Evolutionary conservation across 2,113 vertebrate species (phyloP).

Genomic region (Illadopsis cleaveri): DNA sequence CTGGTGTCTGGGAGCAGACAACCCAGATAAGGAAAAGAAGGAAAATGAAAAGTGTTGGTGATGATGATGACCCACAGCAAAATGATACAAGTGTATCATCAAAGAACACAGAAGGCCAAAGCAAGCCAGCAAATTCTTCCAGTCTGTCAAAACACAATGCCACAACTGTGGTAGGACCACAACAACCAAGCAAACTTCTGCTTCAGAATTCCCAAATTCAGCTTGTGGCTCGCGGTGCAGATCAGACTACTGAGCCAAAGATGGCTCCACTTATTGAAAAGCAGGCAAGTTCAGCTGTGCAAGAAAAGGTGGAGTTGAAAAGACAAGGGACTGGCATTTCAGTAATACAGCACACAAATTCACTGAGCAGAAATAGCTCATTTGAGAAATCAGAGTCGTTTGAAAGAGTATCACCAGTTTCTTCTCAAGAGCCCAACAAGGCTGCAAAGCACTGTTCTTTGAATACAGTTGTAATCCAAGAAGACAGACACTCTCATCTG

Average conservation of each 20-base stretch:
- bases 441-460: conserved; percentile 66
- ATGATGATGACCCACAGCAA: conserved; percentile 92
- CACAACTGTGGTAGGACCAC: conserved; percentile 55
- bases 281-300: conserved; percentile 67
- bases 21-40: conserved; percentile 91
- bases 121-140: conserved; percentile 49
- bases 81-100: conserved; percentile 78
- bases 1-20: conserved; percentile 86
- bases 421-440: conserved; percentile 76
- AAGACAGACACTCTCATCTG: conserved; percentile 58
- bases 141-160: conserved; percentile 65
- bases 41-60: conserved; percentile 97
- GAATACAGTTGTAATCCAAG: conserved; percentile 60
- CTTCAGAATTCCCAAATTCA: conserved; percentile 82
- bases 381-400: conserved; percentile 88
- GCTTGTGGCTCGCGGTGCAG: conserved; percentile 75
- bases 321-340: conserved; percentile 93
- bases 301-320: conserved; percentile 83
- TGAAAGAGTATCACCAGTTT: conserved; percentile 80
- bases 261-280: conserved; percentile 77
- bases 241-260: conserved; percentile 76
- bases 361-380: conserved; percentile 89
- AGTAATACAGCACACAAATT: conserved; percentile 97
- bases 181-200: conserved; percentile 70
- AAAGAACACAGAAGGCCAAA: conserved; percentile 78